Evolutionary conservation across 2,888 invertebrate species (phyloP), one percentile per base, ranked within the genome.

Genomic region (Pristionchus fissidentatus): DNA sequence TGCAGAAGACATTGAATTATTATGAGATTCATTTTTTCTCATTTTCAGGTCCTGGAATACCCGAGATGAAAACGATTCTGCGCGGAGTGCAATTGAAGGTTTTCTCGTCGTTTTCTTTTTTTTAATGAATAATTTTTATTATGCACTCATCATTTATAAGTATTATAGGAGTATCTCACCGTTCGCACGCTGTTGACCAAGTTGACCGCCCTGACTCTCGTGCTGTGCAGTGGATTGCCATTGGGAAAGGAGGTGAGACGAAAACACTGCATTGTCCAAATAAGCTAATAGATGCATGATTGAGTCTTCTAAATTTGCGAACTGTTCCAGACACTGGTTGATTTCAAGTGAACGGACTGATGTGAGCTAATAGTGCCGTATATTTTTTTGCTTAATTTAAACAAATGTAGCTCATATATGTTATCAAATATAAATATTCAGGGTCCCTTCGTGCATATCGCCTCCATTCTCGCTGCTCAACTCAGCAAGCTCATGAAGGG

Each of bases 61-160:
- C 79, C 35, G 79, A 79, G 79, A 79, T 79, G 79, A 79, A 79
- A 57, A 57, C 57, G n/a, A 57, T 52, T 0, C n/a, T 79, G 38
- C 79, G 79, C 3, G 79, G 79, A 38, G 79, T 79, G 3, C 46
- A 46, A 29, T 35, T 79, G 5, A 55, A 52, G n/a, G n/a, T n/a
- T n/a, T n/a, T n/a, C n/a, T n/a, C n/a, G n/a, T n/a, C n/a, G n/a
- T n/a, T n/a, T n/a, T n/a, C n/a, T n/a, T n/a, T n/a, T n/a, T n/a
- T n/a, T n/a, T n/a, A n/a, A n/a, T n/a, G n/a, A n/a, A n/a, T n/a
- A n/a, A n/a, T n/a, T n/a, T n/a, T n/a, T n/a, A n/a, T n/a, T n/a
- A n/a, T n/a, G n/a, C n/a, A n/a, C n/a, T n/a, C n/a, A n/a, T n/a
- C n/a, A n/a, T n/a, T n/a, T n/a, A n/a, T n/a, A n/a, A n/a, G n/a